These are phyloP conservation scores for Fukomys damarensis DNA, from an alignment of 2,113 vertebrate species.

Conservation along the genomic window DNA sequence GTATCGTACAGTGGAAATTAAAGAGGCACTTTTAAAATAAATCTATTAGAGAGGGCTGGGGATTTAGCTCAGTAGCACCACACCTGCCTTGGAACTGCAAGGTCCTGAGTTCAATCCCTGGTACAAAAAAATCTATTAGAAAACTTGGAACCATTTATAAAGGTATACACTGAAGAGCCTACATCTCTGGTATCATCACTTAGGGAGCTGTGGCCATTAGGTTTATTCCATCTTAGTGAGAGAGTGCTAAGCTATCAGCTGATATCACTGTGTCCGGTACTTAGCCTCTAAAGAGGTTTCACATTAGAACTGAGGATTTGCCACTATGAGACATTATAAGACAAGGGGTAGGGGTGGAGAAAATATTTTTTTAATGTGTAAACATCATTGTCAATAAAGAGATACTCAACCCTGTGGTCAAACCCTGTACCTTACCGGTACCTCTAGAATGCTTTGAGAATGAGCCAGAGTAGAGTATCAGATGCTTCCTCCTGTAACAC, in stretches of 20 bases:
- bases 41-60: too few relatives aligned
- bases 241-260: background rate
- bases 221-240: background rate
- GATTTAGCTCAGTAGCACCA: too few relatives aligned
- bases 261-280: background rate
- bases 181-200: background rate
- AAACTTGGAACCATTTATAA: background rate
- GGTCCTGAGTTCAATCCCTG: too few relatives aligned
- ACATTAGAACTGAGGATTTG: background rate
- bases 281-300: background rate
- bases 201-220: background rate
- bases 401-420: background rate
- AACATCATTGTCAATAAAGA: background rate
- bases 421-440: background rate
- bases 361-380: background rate
- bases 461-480: background rate
- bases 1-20: background rate
- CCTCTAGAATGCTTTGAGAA: background rate
- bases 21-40: background rate
- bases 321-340: background rate
- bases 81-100: too few relatives aligned
- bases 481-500: background rate
- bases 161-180: background rate
- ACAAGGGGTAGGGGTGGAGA: background rate
- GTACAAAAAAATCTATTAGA: background rate